Base-by-base conservation (phyloP, 1,140 invertebrate genomes). In the Agrilus planipennis region DNA sequence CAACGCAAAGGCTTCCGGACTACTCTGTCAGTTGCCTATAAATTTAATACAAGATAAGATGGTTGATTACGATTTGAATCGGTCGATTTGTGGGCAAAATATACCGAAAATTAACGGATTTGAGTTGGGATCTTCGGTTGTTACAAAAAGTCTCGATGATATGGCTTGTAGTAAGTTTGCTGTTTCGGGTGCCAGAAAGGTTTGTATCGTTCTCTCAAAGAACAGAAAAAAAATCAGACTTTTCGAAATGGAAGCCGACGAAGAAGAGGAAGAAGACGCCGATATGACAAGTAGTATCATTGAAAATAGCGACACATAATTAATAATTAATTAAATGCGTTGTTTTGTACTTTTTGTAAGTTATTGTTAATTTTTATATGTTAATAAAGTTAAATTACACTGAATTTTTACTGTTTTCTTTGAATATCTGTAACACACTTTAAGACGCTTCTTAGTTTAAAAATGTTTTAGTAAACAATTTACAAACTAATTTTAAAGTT, bases 161-260 rank as follows among this genome's bases (percentile, higher is more conserved):
- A 78, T 89, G 62, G 73, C 75, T 34, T 78, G 76, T 2, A 72
- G 68, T 37, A 67, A 67, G 49, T 73, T 93, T 46, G 81, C 88
- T 4, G 88, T 94, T 0, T 92, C 88, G 42, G 88, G 89, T 0
- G 73, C 77, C 9, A 69, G 90, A 25, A 89, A 91, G 69, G 86
- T 94, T 16, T 81, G 87, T 7, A 84, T 89, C 30, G 75, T 94
- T 39, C 63, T 93, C 9, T 84, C 83, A 12, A 79, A 84, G 52
- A 85, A 75, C 49, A 67, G 69, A 42, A 72, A 84, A 38, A 86
- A 88, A 60, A 81, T 94, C 28, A 69, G 84, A 43, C 69, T 93
- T 22, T 85, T 88, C 54, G 88, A 94, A 60, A 92, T 91, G 76
- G 90, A 94, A 68, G 81, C 79, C 0, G 87, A 90, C 54, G 84